phyloP scores from a whole-genome alignment of 1,140 invertebrate species.

The Diprion similis region DNA sequence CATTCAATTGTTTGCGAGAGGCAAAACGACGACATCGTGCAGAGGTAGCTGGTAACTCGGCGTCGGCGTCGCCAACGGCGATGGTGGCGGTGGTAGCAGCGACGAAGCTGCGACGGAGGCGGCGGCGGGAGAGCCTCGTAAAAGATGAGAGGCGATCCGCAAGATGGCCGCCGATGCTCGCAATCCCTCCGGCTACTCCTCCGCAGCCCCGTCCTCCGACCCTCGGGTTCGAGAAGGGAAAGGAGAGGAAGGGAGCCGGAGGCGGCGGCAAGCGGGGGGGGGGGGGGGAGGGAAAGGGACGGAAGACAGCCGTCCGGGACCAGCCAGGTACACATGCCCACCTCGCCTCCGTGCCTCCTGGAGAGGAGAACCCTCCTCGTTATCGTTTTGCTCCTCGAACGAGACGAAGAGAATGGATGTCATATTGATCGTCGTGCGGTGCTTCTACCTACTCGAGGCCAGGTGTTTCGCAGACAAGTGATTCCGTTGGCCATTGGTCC shows the following conservation, averaged over 20 bases:
- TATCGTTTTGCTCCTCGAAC: not conserved
- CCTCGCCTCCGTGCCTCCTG: not conserved
- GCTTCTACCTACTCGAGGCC: not conserved
- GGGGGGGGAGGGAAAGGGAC: slow-evolving; percentile 32
- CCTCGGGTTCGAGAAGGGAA: slow-evolving; percentile 11
- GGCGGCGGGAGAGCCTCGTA: slow-evolving; percentile 36
- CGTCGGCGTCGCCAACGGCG: not conserved
- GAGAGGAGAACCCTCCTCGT: not conserved
- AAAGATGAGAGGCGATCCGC: slow-evolving; percentile 49
- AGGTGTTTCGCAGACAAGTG: no score
- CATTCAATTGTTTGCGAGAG: slow-evolving; percentile 44
- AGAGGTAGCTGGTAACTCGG: slow-evolving; percentile 1
- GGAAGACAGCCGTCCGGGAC: slow-evolving; percentile 38
- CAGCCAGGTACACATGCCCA: slow-evolving; percentile 12
- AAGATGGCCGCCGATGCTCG: slow-evolving; percentile 39
- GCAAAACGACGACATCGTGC: slow-evolving; percentile 32
- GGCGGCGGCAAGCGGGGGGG: slow-evolving; percentile 13
- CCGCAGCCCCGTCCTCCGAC: not conserved
- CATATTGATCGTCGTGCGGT: not conserved
- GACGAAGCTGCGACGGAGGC: slow-evolving; percentile 18
- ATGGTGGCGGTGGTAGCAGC: slow-evolving; percentile 8
- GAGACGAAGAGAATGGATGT: not conserved
- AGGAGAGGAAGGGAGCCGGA: slow-evolving; percentile 13
- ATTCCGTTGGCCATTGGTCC: no score
- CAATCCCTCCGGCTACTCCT: slow-evolving; percentile 1